Conservation (phyloP, 1,140 invertebrate genomes). For the Diabrotica undecimpunctata region DNA sequence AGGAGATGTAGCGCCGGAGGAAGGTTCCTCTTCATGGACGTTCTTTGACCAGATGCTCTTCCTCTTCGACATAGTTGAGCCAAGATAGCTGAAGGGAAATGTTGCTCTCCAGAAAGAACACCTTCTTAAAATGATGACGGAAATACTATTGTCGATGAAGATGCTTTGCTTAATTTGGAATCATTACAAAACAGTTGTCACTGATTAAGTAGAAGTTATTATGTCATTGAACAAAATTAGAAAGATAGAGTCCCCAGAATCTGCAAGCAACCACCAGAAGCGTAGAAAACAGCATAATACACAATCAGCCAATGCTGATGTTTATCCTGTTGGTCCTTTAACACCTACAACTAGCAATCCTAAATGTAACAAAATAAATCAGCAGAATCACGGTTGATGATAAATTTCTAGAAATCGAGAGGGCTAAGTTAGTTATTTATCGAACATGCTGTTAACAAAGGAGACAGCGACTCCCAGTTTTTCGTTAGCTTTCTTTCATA, state of each 20-base stretch:
- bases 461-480: not conserved
- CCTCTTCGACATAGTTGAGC: not conserved
- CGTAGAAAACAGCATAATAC: not conserved
- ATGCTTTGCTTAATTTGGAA: not conserved
- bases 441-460: not conserved
- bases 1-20: not conserved
- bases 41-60: not conserved
- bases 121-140: not conserved
- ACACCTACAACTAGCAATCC: constrained; percentile 4
- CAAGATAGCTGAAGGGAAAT: not conserved
- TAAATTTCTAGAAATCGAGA: constrained; percentile 3
- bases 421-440: not conserved
- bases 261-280: not conserved
- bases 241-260: not conserved
- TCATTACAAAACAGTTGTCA: constrained; percentile 10
- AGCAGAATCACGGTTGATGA: not conserved
- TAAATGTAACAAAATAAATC: not conserved
- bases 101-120: not conserved
- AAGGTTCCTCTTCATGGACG: not conserved
- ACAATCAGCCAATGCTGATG: not conserved
- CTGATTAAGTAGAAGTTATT: constrained; percentile 5
- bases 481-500: not conserved
- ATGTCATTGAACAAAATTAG: not conserved
- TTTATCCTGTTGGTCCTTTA: not conserved
- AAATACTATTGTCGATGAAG: not conserved